A percentile compares a stretch with the other conserved stretches of the same genome.
Evolutionary conservation across 2,113 vertebrate species (phyloP).

Genomic region (Antidorcas marsupialis): DNA sequence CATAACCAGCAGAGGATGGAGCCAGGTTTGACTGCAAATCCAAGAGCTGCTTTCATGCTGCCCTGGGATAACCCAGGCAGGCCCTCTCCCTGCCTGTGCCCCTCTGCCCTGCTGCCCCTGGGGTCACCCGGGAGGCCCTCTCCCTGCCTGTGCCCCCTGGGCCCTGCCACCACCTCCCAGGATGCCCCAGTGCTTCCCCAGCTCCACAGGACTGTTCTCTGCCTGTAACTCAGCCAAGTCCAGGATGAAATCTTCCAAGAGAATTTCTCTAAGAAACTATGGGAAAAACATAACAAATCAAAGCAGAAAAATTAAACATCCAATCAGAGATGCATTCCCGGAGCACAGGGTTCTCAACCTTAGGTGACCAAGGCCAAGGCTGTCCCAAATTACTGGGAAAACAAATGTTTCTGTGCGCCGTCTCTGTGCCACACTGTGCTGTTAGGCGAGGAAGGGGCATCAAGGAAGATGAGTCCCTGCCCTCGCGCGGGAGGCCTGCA

Average conservation of each 20-base stretch:
- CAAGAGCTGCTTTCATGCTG: neutral
- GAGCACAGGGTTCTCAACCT: neutral
- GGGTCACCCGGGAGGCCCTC: neutral
- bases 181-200: neutral
- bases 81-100: neutral
- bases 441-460: rapidly evolving
- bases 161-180: neutral
- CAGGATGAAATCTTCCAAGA: constrained; percentile 5
- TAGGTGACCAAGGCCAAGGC: neutral
- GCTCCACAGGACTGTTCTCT: neutral
- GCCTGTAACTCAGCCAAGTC: neutral
- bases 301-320: constrained; percentile 18
- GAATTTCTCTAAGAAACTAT: constrained; percentile 43
- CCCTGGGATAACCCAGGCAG: neutral
- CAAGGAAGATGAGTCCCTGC: neutral
- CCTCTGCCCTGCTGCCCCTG: neutral
- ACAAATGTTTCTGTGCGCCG: rapidly evolving
- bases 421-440: too few relatives aligned
- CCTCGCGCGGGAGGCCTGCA: rapidly evolving
- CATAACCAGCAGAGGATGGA: neutral
- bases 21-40: neutral
- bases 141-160: neutral
- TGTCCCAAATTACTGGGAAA: neutral
- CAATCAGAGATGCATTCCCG: neutral
- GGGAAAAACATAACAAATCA: constrained; percentile 36